Conservation (phyloP, 1,140 invertebrate species). For the Plutomurus gul region DNA sequence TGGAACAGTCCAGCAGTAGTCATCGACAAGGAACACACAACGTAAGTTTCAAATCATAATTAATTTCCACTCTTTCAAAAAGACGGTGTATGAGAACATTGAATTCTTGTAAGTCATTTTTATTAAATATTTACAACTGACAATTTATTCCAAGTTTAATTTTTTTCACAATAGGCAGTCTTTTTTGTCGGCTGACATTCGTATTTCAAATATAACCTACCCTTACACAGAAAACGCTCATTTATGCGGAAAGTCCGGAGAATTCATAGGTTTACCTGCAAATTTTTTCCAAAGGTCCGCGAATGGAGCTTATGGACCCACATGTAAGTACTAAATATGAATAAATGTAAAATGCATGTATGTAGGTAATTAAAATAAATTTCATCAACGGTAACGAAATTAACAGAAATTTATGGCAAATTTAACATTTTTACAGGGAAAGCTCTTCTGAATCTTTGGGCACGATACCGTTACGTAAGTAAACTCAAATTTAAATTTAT, state of each 20-base stretch:
- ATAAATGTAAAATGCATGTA: too few relatives aligned
- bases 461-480: conserved; percentile 34
- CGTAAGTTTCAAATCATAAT: not conserved
- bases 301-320: too few relatives aligned
- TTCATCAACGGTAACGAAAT: too few relatives aligned
- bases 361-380: not conserved
- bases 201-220: conserved; percentile 21
- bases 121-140: not conserved
- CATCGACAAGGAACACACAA: not conserved
- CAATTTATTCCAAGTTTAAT: not conserved
- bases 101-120: not conserved
- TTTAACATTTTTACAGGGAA: conserved; percentile 38
- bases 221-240: conserved; percentile 42
- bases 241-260: conserved; percentile 34
- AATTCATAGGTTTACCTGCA: too few relatives aligned
- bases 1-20: not conserved
- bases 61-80: too few relatives aligned
- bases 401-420: too few relatives aligned
- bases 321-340: too few relatives aligned
- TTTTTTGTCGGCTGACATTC: conserved; percentile 34
- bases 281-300: too few relatives aligned
- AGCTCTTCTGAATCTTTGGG: conserved; percentile 44
- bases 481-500: not conserved
- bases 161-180: conserved; percentile 32
- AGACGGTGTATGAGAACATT: not conserved